phyloP scores from a whole-genome alignment of 2,888 invertebrate genomes.

The Stramonita haemastoma region DNA sequence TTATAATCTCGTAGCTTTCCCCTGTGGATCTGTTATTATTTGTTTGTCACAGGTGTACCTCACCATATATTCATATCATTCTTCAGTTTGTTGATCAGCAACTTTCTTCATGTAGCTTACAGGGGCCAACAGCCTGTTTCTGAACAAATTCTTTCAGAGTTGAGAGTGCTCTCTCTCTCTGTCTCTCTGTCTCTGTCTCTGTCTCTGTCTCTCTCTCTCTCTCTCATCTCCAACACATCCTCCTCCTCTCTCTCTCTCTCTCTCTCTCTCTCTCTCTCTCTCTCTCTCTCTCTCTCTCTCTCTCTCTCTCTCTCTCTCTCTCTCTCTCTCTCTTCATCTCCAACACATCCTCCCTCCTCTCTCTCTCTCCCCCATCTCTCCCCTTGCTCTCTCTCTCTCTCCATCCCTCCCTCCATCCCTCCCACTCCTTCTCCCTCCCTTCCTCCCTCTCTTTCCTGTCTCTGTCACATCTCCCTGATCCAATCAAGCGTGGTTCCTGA shows the following conservation, averaged over 20 bases:
- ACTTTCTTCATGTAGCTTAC: too few relatives aligned
- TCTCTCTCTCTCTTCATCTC: neutral
- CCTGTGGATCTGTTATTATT: too few relatives aligned
- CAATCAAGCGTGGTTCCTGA: too few relatives aligned
- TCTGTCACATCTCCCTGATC: neutral
- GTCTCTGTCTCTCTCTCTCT: neutral
- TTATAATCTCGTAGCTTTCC: too few relatives aligned
- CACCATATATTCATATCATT: too few relatives aligned
- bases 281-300: slow-evolving; percentile 27
- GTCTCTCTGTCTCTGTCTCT: neutral
- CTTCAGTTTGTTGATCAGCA: too few relatives aligned
- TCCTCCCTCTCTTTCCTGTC: neutral
- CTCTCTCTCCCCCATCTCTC: neutral
- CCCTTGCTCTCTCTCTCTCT: neutral
- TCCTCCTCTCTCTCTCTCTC: too few relatives aligned
- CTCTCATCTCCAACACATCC: too few relatives aligned
- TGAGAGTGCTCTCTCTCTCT: neutral
- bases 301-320: slow-evolving; percentile 29
- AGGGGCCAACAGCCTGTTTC: too few relatives aligned
- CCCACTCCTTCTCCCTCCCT: slow-evolving; percentile 7
- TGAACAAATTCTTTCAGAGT: too few relatives aligned
- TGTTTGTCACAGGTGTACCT: too few relatives aligned
- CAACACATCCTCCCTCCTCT: neutral
- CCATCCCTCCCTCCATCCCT: neutral
- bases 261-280: neutral